Percentiles rank a stretch among this genome's conserved stretches.
Evolutionary conservation across 2,797 vertebrate genomes (phyloP).

Genomic region (Enteromius anoplus): DNA sequence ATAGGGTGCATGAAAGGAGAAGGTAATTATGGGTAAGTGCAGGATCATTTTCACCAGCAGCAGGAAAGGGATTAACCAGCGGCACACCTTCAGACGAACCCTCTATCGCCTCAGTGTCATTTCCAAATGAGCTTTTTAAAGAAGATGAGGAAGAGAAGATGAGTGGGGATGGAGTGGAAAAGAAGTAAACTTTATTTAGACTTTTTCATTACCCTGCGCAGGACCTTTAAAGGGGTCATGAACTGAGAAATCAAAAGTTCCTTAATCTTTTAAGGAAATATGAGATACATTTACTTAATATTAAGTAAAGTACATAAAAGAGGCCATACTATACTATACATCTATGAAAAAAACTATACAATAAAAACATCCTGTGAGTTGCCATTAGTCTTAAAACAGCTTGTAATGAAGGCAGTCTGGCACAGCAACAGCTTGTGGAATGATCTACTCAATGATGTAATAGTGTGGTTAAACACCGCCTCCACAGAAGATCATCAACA

Average conservation of each 20-base stretch:
- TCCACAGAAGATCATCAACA: not conserved
- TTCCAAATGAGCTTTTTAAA: slow-evolving; percentile 29
- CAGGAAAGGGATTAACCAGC: slow-evolving; percentile 38
- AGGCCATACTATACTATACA: not conserved
- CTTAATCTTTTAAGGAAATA: too few relatives aligned
- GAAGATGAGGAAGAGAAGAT: not conserved
- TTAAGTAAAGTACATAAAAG: too few relatives aligned
- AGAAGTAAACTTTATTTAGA: slow-evolving; percentile 35
- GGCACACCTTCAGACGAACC: slow-evolving; percentile 19
- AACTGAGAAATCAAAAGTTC: not conserved
- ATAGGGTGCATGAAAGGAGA: slow-evolving; percentile 33
- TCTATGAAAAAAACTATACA: too few relatives aligned
- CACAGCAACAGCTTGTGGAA: not conserved
- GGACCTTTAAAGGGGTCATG: slow-evolving; percentile 4
- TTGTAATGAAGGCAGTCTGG: not conserved
- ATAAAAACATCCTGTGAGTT: not conserved
- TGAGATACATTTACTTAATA: too few relatives aligned
- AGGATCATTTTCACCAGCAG: slow-evolving; percentile 45
- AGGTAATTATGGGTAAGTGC: slow-evolving; percentile 50
- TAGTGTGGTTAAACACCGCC: not conserved
- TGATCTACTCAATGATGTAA: not conserved
- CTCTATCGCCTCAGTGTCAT: slow-evolving; percentile 23
- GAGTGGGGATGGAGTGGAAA: slow-evolving; percentile 12
- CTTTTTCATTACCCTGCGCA: slow-evolving; percentile 29
- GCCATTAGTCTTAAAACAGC: not conserved